A percentile compares a stretch with the other conserved stretches of the same genome.
Evolutionary conservation across 2,888 invertebrate genomes (phyloP).

Genomic region (Limenitis camilla): DNA sequence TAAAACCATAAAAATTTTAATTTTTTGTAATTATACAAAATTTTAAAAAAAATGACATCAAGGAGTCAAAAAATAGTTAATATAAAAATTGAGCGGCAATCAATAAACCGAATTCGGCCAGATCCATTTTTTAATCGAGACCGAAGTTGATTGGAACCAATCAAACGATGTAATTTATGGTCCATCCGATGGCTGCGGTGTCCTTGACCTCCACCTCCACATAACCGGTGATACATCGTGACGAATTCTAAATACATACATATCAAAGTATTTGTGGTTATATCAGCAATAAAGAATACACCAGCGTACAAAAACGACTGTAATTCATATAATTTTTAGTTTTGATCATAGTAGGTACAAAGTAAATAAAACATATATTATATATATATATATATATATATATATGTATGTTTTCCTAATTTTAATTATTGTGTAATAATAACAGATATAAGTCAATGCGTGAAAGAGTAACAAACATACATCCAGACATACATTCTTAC

Average conservation of each 20-base stretch:
- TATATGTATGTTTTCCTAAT: too few relatives aligned
- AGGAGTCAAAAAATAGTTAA: conserved; percentile 11
- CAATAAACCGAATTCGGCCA: conserved; percentile 39
- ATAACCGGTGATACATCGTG: conserved; percentile 55
- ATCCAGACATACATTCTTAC: too few relatives aligned
- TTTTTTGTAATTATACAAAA: background rate
- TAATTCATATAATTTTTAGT: too few relatives aligned
- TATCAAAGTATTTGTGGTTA: too few relatives aligned
- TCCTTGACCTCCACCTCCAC: conserved; percentile 48
- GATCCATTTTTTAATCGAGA: conserved; percentile 56
- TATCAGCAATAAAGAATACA: too few relatives aligned
- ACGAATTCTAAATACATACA: conserved; percentile 39
- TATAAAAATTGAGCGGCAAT: conserved; percentile 42
- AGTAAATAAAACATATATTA: too few relatives aligned
- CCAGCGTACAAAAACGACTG: too few relatives aligned
- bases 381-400: too few relatives aligned
- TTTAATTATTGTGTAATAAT: too few relatives aligned
- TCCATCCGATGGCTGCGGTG: conserved; percentile 42
- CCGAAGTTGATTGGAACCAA: conserved; percentile 66
- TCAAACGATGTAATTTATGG: conserved; percentile 66
- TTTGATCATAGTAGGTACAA: too few relatives aligned
- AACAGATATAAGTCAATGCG: too few relatives aligned
- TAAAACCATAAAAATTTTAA: background rate
- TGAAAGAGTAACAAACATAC: too few relatives aligned
- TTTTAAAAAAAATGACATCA: conserved; percentile 1